Evolutionary conservation across 2,113 vertebrate genomes (phyloP), one percentile per base, ranked within the genome.

Genomic region (Regulus satrapa): DNA sequence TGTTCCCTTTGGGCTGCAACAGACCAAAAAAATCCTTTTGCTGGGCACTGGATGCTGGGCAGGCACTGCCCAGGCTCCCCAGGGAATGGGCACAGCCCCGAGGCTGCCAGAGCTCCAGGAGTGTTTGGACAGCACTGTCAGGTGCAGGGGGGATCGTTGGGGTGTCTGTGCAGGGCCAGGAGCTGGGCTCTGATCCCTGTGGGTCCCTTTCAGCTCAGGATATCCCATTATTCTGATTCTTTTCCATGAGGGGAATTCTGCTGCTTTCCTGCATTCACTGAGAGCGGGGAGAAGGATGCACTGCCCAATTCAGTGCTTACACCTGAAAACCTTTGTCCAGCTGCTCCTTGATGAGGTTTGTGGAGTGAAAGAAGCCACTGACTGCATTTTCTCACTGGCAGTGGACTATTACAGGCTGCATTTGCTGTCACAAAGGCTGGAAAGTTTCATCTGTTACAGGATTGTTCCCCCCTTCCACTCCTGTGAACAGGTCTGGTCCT

Each of bases 41-140:
- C 21, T 58, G 61, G 55, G 52, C 43, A 25, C 51, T 52, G 46
- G 48, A 8, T 73, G 40, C 68, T 55, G 68, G 31, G 7, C 13
- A 10, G 46, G 66, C 55, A 25, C 46, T 71, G 55, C 12, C 36
- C 79, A 41, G 78, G 43, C 18, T 51, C 9, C 45, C 45, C 55
- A 45, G 32, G 55, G 32, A 36, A 52, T 17, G 56, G 20, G 25
- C 34, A 28, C 5, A 0, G 25, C 36, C 54, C 15, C 5, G 0
- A 41, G 16, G 64, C 54, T 82, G 54, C 54, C 79, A 63, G 40
- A 73, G 80, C 48, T n/a, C n/a, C 58, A 38, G 40, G 23, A 45
- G 32, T 0, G 0, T 7, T 54, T 20, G 5, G 48, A 28, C 23
- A 73, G 0, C 0, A 0, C 68, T 62, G 6, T 3, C 55, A 52